Evolutionary conservation across 1,140 invertebrate species (phyloP).

Genomic region (Chionoecetes opilio): DNA sequence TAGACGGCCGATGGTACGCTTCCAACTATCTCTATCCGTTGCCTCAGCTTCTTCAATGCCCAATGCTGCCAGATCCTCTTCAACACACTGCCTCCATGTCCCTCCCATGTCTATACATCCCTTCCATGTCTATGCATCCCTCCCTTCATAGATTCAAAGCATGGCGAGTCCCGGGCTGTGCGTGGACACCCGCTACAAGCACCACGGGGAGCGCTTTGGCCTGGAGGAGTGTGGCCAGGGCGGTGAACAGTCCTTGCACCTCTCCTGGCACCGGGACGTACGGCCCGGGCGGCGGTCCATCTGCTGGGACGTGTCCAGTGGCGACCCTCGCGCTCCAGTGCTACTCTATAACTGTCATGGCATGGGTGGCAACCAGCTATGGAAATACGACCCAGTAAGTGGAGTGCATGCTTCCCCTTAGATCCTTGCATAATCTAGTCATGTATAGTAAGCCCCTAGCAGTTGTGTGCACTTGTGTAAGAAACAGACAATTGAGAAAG

Average conservation of each 20-base stretch:
- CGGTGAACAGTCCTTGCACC: conserved; percentile 85
- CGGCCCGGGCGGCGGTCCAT: conserved; percentile 90
- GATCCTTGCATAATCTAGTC: too few relatives aligned
- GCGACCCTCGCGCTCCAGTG: conserved; percentile 89
- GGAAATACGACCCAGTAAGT: conserved; percentile 92
- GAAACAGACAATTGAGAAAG: too few relatives aligned
- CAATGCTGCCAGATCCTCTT: too few relatives aligned
- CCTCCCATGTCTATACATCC: too few relatives aligned
- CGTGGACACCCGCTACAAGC: conserved; percentile 89
- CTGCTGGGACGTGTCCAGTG: conserved; percentile 94
- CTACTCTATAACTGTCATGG: conserved; percentile 94
- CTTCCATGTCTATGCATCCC: too few relatives aligned
- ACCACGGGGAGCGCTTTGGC: conserved; percentile 88
- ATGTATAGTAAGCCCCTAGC: too few relatives aligned
- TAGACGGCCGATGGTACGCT: too few relatives aligned
- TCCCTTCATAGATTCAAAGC: conserved; percentile 87
- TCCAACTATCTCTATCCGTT: too few relatives aligned
- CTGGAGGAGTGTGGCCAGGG: conserved; percentile 78
- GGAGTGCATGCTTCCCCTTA: background rate
- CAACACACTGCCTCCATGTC: too few relatives aligned
- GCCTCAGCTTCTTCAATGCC: too few relatives aligned
- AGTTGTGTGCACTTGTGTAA: too few relatives aligned
- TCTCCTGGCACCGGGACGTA: conserved; percentile 97
- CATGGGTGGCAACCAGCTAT: conserved; percentile 95
- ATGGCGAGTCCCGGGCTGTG: conserved; percentile 88